Conservation (phyloP, 2,113 vertebrate genomes). For the Otocyon megalotis region DNA sequence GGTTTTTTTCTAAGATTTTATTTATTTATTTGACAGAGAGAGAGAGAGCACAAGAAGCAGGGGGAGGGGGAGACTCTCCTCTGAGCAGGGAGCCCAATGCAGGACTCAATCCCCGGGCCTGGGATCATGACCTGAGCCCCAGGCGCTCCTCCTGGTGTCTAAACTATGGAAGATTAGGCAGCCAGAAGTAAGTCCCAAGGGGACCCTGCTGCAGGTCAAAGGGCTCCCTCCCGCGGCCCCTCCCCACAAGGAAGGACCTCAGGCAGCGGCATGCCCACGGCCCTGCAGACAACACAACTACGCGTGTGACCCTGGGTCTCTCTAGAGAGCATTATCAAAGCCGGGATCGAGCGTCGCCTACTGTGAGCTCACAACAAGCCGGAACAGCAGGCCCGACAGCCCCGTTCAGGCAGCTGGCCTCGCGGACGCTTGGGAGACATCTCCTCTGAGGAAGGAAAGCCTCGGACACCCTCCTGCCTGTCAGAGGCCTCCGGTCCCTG, state of each 20-base stretch:
- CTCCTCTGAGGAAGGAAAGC: not conserved
- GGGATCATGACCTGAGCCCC: not conserved
- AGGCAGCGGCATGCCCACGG: not conserved
- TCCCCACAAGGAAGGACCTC: not conserved
- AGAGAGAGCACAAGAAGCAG: not conserved
- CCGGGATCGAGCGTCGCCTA: not conserved
- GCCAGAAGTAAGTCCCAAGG: not conserved
- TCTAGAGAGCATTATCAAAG: not conserved
- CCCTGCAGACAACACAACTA: not conserved
- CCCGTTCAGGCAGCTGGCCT: constrained; percentile 23
- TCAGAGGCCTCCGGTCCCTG: not conserved
- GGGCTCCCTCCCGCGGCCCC: not conserved
- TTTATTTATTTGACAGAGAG: not conserved
- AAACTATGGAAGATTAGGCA: not conserved
- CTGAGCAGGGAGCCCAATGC: not conserved
- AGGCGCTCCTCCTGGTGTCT: not conserved
- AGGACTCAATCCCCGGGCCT: not conserved
- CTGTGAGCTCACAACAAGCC: not conserved
- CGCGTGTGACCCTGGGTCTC: not conserved
- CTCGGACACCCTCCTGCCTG: not conserved
- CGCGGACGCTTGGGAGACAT: not conserved
- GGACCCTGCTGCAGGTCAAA: not conserved
- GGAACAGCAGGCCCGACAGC: not conserved
- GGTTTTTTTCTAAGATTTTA: not conserved
- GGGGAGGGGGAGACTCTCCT: too few relatives aligned